Evolutionary conservation across 1,140 invertebrate genomes (phyloP), one percentile per base, ranked within the genome.

Genomic region (Venustaconcha ellipsiformis): DNA sequence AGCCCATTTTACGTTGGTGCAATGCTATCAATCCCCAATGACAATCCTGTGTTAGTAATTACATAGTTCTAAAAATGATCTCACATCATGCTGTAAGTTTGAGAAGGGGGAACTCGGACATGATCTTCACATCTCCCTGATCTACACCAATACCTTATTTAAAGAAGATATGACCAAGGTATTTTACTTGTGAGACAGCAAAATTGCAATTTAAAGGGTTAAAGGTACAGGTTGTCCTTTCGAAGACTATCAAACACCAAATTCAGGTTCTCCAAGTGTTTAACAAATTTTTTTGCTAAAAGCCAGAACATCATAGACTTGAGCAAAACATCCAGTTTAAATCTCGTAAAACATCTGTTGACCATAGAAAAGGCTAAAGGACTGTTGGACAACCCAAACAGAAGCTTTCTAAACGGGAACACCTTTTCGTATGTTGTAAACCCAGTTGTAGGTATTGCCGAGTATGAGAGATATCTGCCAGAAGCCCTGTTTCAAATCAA

Each of bases 361-460:
- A 15, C 13, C n/a, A 48, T 57, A 77, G 79, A 65, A 77, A 79
- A 57, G 74, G 37, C 56, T 57, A 56, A 30, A 60, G 74, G 23
- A n/a, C n/a, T n/a, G n/a, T n/a, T n/a, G n/a, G n/a, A n/a, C n/a
- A n/a, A 63, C 12, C 82, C 76, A 71, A 80, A 84, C 2, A 70
- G 73, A 20, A 82, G 30, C 18, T 64, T 70, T 12, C 74, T 78
- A 56, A 74, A 80, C 17, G 73, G 17, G 60, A 73, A 80, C 2
- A 80, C 56, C 13, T 80, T 78, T 23, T 80, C 57, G 56, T 78
- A 72, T n/a, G 76, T 78, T n/a, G 78, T 76, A 59, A 84, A 84
- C 11, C 78, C 80, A 60, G 77, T 69, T 70, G 80, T 83, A 37
- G 71, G 72, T 78, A 69, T 76, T 17, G 80, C 69, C 23, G 30